A percentile compares a stretch with the other conserved stretches of the same genome.
phyloP scores from a whole-genome alignment of 2,888 invertebrate genomes.

The Melanophora roralis region DNA sequence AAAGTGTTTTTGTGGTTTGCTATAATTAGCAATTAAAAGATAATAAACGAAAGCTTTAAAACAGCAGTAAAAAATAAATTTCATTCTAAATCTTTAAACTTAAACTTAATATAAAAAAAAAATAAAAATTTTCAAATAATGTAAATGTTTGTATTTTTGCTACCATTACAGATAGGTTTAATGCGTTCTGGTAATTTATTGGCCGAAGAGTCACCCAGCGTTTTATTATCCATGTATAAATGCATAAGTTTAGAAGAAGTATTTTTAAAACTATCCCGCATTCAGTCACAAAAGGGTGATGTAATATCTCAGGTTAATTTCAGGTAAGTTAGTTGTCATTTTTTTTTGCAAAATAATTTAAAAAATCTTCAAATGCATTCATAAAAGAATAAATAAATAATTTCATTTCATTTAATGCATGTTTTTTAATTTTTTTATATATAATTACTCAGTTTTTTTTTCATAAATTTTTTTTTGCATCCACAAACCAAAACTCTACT shows the following conservation, averaged over 20 bases:
- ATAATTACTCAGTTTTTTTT: no score
- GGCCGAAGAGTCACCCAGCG: constrained; percentile 93
- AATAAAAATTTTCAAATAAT: no score
- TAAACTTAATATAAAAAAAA: no score
- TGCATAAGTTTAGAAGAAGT: constrained; percentile 93
- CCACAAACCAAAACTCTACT: constrained; percentile 3
- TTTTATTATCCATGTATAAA: constrained; percentile 88
- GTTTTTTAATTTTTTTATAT: constrained; percentile 25
- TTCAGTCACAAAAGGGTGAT: constrained; percentile 83
- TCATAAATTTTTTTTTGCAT: constrained; percentile 21
- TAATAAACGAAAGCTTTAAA: no score
- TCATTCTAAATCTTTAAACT: no score
- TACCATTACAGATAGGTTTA: constrained; percentile 86
- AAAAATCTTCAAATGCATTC: background rate
- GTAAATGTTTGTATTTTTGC: background rate
- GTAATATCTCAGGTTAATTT: constrained; percentile 76
- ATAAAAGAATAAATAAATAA: background rate
- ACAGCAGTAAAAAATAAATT: no score
- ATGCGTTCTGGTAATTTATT: constrained; percentile 94
- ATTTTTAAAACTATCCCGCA: constrained; percentile 91
- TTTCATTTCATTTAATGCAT: constrained; percentile 1
- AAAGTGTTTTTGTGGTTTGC: no score
- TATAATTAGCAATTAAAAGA: no score
- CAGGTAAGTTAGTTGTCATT: constrained; percentile 71
- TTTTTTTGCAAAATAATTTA: constrained; percentile 13